These are phyloP conservation scores for Thereuonema tuberculata DNA, from an alignment of 1,140 invertebrate species.

Conservation along the genomic window DNA sequence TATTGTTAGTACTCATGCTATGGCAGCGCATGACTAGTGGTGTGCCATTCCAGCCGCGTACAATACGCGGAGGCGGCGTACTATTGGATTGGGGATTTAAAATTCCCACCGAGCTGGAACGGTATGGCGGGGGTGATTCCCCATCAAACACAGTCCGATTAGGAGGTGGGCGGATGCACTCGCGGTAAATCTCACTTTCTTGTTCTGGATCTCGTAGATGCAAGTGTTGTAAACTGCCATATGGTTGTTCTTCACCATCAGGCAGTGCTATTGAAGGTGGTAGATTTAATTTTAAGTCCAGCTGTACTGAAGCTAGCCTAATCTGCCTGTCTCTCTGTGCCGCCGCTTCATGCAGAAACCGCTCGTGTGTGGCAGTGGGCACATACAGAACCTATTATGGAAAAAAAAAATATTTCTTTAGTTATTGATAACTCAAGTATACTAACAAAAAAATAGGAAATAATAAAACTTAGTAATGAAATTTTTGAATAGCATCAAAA, in stretches of 20 bases:
- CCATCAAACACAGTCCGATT: slow-evolving; percentile 53
- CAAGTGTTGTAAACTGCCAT: slow-evolving; percentile 41
- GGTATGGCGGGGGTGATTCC: slow-evolving; percentile 48
- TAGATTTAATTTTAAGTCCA: slow-evolving; percentile 46
- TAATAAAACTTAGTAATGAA: neutral
- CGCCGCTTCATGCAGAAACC: slow-evolving; percentile 39
- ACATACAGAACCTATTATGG: slow-evolving; percentile 39
- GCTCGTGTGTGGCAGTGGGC: slow-evolving; percentile 31
- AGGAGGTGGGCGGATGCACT: slow-evolving; percentile 52
- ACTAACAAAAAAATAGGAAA: slow-evolving; percentile 16
- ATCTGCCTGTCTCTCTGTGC: slow-evolving; percentile 41
- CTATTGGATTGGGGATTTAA: slow-evolving; percentile 21
- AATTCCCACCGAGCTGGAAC: slow-evolving; percentile 40
- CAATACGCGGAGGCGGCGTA: slow-evolving; percentile 1
- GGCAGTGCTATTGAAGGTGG: slow-evolving; percentile 51
- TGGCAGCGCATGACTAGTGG: slow-evolving; percentile 19
- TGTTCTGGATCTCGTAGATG: slow-evolving; percentile 46
- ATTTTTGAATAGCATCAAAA: too few relatives aligned
- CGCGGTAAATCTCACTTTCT: slow-evolving; percentile 51
- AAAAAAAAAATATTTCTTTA: too few relatives aligned
- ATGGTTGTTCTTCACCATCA: slow-evolving; percentile 53
- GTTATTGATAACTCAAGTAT: too few relatives aligned
- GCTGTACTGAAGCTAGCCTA: slow-evolving; percentile 42
- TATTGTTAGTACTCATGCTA: slow-evolving; percentile 16
- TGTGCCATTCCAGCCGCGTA: neutral